phyloP scores from a whole-genome alignment of 2,797 vertebrate species.

The Anguilla anguilla region DNA sequence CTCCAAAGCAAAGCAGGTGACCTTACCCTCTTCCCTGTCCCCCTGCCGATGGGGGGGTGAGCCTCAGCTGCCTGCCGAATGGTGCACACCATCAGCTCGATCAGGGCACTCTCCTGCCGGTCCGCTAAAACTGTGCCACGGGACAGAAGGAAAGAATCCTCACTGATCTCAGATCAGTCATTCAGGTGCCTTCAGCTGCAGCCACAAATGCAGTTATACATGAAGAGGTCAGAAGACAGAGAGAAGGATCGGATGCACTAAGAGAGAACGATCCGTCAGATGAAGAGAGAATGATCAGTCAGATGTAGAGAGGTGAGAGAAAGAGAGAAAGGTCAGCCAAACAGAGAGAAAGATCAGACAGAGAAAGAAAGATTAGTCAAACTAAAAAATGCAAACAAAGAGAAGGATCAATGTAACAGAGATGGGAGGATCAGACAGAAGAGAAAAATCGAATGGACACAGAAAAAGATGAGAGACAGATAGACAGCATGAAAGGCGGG shows the following conservation, averaged over 20 bases:
- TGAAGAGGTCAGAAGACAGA: background rate
- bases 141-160: constrained; percentile 35
- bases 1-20: background rate
- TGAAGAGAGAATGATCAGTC: background rate
- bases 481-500: background rate
- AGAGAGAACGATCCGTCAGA: background rate
- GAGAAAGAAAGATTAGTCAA: background rate
- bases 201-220: background rate
- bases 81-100: constrained; percentile 95
- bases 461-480: background rate
- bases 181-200: no score
- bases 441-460: background rate
- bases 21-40: constrained; percentile 94
- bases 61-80: constrained; percentile 97
- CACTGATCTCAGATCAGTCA: no score
- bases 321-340: background rate
- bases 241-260: background rate
- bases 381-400: background rate
- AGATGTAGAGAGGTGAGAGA: background rate
- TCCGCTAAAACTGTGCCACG: constrained; percentile 85
- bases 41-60: constrained; percentile 95
- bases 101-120: constrained; percentile 94
- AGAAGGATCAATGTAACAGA: background rate
- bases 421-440: background rate
- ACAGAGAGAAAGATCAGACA: background rate